Percentiles rank a stretch among this genome's conserved stretches.
These are phyloP conservation scores for Pelobates cultripes DNA, from an alignment of 2,797 vertebrate species.

Conservation along the genomic window DNA sequence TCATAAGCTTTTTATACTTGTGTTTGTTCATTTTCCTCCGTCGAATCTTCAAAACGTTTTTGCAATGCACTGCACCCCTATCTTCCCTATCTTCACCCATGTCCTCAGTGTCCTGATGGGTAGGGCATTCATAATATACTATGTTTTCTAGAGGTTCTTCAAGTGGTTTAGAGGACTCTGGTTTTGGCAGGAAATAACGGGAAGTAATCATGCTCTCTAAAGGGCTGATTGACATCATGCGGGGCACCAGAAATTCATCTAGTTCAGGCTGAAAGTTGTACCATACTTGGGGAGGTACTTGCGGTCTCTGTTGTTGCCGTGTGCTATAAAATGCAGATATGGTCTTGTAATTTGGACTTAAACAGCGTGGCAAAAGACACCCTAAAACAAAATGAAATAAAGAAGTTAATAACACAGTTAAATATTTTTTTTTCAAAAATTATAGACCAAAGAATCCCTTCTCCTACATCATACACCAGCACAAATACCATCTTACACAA, in stretches of 20 bases:
- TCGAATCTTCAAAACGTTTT: slow-evolving; percentile 89
- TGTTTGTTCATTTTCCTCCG: slow-evolving; percentile 92
- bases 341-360: slow-evolving; percentile 33
- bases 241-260: slow-evolving; percentile 87
- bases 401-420: no score
- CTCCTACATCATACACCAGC: no score
- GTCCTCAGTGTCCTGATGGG: slow-evolving; percentile 48
- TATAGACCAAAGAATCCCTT: no score
- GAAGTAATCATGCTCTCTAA: slow-evolving; percentile 91
- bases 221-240: slow-evolving; percentile 89
- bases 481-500: no score
- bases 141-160: slow-evolving; percentile 19
- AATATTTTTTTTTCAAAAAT: no score
- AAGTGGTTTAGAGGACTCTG: slow-evolving; percentile 44
- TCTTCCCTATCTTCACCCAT: not conserved
- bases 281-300: slow-evolving; percentile 71
- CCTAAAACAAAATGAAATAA: slow-evolving; percentile 48
- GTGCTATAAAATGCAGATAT: slow-evolving; percentile 66
- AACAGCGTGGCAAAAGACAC: slow-evolving; percentile 50
- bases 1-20: slow-evolving; percentile 88
- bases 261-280: slow-evolving; percentile 78
- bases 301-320: slow-evolving; percentile 67
- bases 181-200: slow-evolving; percentile 78
- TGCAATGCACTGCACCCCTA: slow-evolving; percentile 73
- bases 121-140: slow-evolving; percentile 57